phyloP scores from a whole-genome alignment of 2,888 invertebrate species.

The Seira ritae region DNA sequence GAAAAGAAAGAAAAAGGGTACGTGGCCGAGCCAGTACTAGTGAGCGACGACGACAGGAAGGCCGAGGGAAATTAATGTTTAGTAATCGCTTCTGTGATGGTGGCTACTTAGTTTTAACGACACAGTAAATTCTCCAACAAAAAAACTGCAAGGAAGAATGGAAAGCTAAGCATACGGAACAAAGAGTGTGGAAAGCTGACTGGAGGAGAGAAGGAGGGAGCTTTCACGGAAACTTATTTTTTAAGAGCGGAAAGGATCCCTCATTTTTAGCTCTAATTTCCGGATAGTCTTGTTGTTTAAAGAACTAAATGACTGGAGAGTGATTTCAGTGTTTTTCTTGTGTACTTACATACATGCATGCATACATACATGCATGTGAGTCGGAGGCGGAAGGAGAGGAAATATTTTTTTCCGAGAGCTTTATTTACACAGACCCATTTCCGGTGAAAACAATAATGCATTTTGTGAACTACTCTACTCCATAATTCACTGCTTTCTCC shows the following conservation, averaged over 20 bases:
- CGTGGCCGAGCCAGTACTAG: neutral
- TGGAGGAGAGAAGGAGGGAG: neutral
- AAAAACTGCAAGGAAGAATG: too few species aligned
- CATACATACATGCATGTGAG: neutral
- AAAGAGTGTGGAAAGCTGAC: neutral
- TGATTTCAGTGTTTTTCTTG: neutral
- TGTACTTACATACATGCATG: slow-evolving; percentile 2
- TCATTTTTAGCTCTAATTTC: slow-evolving; percentile 10
- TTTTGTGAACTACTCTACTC: slow-evolving; percentile 4
- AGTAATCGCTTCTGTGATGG: slow-evolving; percentile 11
- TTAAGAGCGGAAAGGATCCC: slow-evolving; percentile 7
- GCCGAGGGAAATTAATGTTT: slow-evolving; percentile 7
- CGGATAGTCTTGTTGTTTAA: slow-evolving; percentile 7
- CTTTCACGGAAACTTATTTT: slow-evolving; percentile 7
- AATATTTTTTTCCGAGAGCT: slow-evolving; percentile 25
- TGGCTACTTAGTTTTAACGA: slow-evolving; percentile 11
- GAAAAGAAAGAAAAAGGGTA: neutral
- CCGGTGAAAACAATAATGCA: slow-evolving; percentile 42
- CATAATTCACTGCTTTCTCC: neutral
- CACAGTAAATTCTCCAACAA: neutral
- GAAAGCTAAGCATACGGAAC: neutral
- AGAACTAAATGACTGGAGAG: neutral
- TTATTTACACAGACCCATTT: slow-evolving; percentile 43
- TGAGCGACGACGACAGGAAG: neutral
- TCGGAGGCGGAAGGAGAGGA: neutral